phyloP scores from a whole-genome alignment of 2,797 vertebrate genomes.

The Peromyscus attwateri region DNA sequence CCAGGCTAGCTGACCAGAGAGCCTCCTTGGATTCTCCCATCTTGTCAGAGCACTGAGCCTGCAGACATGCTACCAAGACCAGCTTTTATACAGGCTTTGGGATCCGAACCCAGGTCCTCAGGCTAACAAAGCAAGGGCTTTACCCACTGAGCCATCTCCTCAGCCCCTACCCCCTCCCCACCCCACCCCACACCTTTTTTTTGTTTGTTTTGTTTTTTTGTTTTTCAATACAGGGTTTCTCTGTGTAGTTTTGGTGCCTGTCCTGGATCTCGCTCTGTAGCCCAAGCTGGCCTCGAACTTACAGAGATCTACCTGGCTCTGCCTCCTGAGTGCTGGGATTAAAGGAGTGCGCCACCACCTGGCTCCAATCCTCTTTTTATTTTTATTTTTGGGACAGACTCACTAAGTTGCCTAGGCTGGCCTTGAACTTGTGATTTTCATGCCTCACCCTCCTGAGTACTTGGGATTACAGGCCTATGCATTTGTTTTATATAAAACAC shows the following conservation, averaged over 20 bases:
- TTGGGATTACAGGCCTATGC: not conserved
- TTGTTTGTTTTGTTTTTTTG: too few species aligned
- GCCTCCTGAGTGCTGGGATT: too few species aligned
- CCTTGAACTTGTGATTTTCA: not conserved
- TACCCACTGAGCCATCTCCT: not conserved
- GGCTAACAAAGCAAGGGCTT: not conserved
- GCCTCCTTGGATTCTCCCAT: not conserved
- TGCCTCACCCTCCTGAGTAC: not conserved
- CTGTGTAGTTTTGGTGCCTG: too few species aligned
- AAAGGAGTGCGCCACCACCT: too few species aligned
- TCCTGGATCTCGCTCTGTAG: too few species aligned
- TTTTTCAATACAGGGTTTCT: too few species aligned
- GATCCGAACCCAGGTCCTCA: not conserved
- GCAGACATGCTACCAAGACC: not conserved
- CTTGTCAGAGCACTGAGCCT: not conserved
- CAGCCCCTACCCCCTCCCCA: too few species aligned
- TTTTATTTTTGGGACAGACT: not conserved
- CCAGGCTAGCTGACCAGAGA: not conserved
- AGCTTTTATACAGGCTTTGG: not conserved
- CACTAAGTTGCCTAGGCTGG: not conserved
- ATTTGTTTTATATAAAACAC: not conserved
- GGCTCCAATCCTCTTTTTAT: not conserved
- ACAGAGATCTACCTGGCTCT: too few species aligned
- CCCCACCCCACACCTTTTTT: too few species aligned
- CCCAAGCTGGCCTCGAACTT: too few species aligned